Evolutionary conservation across 2,113 vertebrate genomes (phyloP).

Genomic region (Ictalurus punctatus): DNA sequence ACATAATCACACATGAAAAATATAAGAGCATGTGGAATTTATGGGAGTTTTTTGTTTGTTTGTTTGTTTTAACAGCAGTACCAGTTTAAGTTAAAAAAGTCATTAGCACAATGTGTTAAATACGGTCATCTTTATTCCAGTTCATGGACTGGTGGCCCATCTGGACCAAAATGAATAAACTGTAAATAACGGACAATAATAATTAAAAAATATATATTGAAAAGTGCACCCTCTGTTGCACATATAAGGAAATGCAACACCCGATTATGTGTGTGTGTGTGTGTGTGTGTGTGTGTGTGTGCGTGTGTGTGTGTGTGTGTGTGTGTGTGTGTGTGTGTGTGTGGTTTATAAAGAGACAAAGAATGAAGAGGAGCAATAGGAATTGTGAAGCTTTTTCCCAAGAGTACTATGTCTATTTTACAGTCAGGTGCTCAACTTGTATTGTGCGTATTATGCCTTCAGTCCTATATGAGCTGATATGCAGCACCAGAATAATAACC

Average conservation of each 20-base stretch:
- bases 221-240: slow-evolving; percentile 48
- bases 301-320: neutral
- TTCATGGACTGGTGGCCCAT: neutral
- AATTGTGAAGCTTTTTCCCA: neutral
- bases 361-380: neutral
- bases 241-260: slow-evolving; percentile 4
- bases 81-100: neutral
- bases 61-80: too few species aligned
- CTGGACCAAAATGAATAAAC: neutral
- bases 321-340: neutral
- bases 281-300: neutral
- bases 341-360: neutral
- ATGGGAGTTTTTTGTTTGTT: neutral
- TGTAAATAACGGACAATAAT: neutral
- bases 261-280: too few species aligned
- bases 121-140: neutral
- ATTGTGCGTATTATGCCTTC: neutral
- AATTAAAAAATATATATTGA: neutral
- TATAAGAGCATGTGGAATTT: neutral
- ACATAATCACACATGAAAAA: neutral
- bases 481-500: neutral
- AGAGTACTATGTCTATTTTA: neutral
- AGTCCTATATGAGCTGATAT: neutral
- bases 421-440: neutral
- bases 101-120: neutral